Base-by-base conservation (phyloP, 2,797 vertebrate genomes). In the Microctenopoma steveboyesi region DNA sequence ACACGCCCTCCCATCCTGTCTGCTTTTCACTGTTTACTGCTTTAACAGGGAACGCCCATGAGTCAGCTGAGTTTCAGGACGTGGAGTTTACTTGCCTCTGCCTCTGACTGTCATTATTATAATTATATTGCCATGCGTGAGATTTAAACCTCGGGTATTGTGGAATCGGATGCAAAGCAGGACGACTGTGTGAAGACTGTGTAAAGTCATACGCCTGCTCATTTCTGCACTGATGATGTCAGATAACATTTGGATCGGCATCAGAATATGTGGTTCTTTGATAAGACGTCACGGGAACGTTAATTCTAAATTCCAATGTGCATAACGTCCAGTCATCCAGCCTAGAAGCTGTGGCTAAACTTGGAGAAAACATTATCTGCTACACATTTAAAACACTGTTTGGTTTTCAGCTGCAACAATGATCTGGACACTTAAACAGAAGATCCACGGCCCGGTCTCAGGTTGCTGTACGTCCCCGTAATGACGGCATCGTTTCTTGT, bases 11-110 rank as follows among this genome's bases (percentile, higher is more conserved):
- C 69, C 55, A 53, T 50, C 54, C 48, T 12, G 59, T 72, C 64
- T 74, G 50, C 62, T 49, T 64, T 47, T 67, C 46, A 40, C 45
- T 53, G 72, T 74, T 69, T 63, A 25, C 50, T 58, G 53, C 62
- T 39, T 33, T 74, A 74, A 74, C 27, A 39, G 25, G 45, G 50
- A 46, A 76, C 56, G 51, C 47, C 25, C 4, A 5, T 57, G 43
- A 47, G 25, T 64, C 68, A 30, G 15, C 13, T 13, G n/a, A 13
- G 22, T 22, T 22, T 22, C 22, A 22, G 22, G 22, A 22, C 1
- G 22, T 22, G 22, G 22, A 22, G 22, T 22, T 22, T 22, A 22
- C 22, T 22, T 2, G 22, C 22, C 22, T 22, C 28, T 6, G 5
- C 28, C 28, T 30, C 28, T 30, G 28, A 30, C 28, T n/a, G 30